phyloP scores from a whole-genome alignment of 2,888 invertebrate genomes.

The Cerceris rybyensis region DNA sequence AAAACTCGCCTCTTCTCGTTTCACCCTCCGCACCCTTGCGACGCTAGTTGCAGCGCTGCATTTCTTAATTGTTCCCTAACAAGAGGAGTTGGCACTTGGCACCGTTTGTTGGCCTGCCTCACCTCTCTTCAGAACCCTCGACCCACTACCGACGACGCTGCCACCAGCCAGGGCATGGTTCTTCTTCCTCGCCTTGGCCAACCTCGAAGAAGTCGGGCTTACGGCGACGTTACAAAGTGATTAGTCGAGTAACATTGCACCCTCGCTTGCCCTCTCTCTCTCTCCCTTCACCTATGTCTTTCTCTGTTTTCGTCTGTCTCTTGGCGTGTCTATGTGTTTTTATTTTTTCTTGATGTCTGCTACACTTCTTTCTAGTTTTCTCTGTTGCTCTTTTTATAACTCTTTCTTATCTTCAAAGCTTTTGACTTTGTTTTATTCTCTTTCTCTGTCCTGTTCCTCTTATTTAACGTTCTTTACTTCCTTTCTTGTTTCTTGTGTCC shows the following conservation, averaged over 20 bases:
- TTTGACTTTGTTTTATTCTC: too few species aligned
- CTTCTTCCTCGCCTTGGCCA: conserved; percentile 48
- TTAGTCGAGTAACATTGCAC: conserved; percentile 74
- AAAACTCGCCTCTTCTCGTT: conserved; percentile 52
- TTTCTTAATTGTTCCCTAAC: conserved; percentile 80
- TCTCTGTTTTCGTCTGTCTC: too few species aligned
- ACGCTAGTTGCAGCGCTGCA: conserved; percentile 71
- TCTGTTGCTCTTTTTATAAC: too few species aligned
- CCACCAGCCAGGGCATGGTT: conserved; percentile 34
- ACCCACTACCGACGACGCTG: conserved; percentile 62
- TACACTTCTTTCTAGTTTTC: too few species aligned
- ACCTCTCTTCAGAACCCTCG: conserved; percentile 62
- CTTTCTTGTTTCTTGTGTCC: too few species aligned
- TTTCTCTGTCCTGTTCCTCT: too few species aligned
- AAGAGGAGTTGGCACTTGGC: conserved; percentile 77
- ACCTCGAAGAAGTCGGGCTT: conserved; percentile 53
- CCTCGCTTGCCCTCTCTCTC: too few species aligned
- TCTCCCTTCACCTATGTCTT: too few species aligned
- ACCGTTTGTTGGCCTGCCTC: conserved; percentile 71
- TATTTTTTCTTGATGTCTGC: too few species aligned
- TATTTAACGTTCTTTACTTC: too few species aligned
- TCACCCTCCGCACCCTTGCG: conserved; percentile 16
- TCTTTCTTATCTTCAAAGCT: too few species aligned
- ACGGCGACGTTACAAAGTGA: conserved; percentile 74
- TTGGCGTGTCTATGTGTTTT: too few species aligned